These are phyloP conservation scores for Stegastes partitus DNA, from an alignment of 2,113 vertebrate genomes.

Conservation along the genomic window DNA sequence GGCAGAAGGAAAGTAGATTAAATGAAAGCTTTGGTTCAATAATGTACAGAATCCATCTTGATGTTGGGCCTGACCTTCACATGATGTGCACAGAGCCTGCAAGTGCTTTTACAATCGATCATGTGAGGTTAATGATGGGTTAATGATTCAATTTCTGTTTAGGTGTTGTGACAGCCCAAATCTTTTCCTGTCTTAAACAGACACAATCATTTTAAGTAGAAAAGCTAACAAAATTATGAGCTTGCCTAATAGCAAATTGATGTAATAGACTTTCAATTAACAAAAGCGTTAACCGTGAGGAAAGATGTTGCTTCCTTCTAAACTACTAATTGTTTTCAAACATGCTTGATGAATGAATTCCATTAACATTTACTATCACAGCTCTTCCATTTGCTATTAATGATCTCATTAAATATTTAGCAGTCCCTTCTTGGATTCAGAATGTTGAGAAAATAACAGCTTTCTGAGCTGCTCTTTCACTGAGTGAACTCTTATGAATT, in stretches of 20 bases:
- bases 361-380: slow-evolving; percentile 58
- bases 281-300: slow-evolving; percentile 60
- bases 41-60: slow-evolving; percentile 64
- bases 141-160: slow-evolving; percentile 36
- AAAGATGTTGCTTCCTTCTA: slow-evolving; percentile 26
- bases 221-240: slow-evolving; percentile 65
- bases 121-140: slow-evolving; percentile 53
- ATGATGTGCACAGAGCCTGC: slow-evolving; percentile 22
- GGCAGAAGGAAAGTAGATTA: slow-evolving; percentile 63
- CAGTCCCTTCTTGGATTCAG: background rate
- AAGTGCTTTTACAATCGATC: slow-evolving; percentile 46
- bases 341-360: slow-evolving; percentile 56
- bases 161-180: background rate
- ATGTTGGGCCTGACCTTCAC: slow-evolving; percentile 69
- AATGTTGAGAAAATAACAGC: slow-evolving; percentile 23
- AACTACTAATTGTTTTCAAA: slow-evolving; percentile 68
- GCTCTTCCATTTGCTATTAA: slow-evolving; percentile 31
- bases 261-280: slow-evolving; percentile 69
- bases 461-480: background rate
- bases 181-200: slow-evolving; percentile 17
- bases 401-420: slow-evolving; percentile 44
- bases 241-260: slow-evolving; percentile 47
- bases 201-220: slow-evolving; percentile 41
- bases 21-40: slow-evolving; percentile 71
- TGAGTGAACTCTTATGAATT: slow-evolving; percentile 1